Percentiles rank a stretch among this genome's conserved stretches.
phyloP scores from a whole-genome alignment of 30 jellyfish, hydroid and myxozoan species.

The Aurelia aurita complex sp. Pacific region DNA sequence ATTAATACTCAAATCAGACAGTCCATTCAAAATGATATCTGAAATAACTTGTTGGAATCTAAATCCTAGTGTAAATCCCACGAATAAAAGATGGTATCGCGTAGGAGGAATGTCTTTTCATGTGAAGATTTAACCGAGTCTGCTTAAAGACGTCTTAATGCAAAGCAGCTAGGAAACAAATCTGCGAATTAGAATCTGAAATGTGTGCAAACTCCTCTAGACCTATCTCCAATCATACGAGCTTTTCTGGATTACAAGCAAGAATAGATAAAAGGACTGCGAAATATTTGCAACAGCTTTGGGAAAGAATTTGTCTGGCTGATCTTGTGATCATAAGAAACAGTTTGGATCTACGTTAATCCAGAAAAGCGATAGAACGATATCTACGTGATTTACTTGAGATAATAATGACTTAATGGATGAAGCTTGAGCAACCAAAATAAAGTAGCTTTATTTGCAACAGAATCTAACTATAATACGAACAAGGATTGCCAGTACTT shows the following conservation, averaged over 20 bases:
- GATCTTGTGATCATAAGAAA: slow-evolving; percentile 12
- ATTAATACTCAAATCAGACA: background rate
- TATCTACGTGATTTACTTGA: slow-evolving; percentile 39
- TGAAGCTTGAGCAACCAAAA: slow-evolving; percentile 32
- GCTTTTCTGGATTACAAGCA: slow-evolving; percentile 26
- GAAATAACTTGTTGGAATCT: slow-evolving; percentile 20
- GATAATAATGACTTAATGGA: slow-evolving; percentile 50
- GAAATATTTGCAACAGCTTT: slow-evolving; percentile 64
- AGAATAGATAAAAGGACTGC: slow-evolving; percentile 62
- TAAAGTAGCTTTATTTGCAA: slow-evolving; percentile 36
- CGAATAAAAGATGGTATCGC: slow-evolving; percentile 38
- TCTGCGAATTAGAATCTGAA: slow-evolving; percentile 8
- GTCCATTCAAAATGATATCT: background rate
- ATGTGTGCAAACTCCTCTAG: slow-evolving; percentile 18
- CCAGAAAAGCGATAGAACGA: slow-evolving; percentile 26
- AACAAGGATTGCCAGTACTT: slow-evolving; percentile 22
- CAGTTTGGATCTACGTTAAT: slow-evolving; percentile 49
- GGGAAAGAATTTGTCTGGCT: slow-evolving; percentile 24
- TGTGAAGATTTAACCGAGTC: slow-evolving; percentile 24
- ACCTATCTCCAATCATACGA: slow-evolving; percentile 29
- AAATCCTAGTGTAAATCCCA: slow-evolving; percentile 39
- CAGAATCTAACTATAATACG: slow-evolving; percentile 26
- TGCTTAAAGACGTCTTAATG: slow-evolving; percentile 25
- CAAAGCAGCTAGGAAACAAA: slow-evolving; percentile 37
- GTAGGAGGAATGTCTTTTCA: slow-evolving; percentile 30